Evolutionary conservation across 1,140 invertebrate species (phyloP).

Genomic region (Pseudomyrmex pallidus): DNA sequence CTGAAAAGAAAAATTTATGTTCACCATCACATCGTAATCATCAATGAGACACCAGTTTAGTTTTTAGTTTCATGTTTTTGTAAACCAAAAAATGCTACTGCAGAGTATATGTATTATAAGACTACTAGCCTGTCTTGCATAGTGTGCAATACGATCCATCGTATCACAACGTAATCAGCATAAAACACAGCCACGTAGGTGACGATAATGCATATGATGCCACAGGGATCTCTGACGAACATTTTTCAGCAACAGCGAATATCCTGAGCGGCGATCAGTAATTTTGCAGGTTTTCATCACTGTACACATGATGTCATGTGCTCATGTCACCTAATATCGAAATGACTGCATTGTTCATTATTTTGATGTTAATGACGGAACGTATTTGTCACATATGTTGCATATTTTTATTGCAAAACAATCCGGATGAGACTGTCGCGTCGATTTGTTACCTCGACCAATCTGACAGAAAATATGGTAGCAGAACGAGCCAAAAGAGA

Average conservation of each 20-base stretch:
- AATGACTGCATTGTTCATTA: slow-evolving; percentile 24
- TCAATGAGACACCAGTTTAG: too few relatives aligned
- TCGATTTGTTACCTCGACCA: not conserved
- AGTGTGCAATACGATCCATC: slow-evolving; percentile 93
- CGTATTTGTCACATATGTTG: not conserved
- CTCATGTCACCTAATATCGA: slow-evolving; percentile 34
- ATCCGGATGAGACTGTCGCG: not conserved
- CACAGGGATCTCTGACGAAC: slow-evolving; percentile 93
- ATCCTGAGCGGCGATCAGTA: slow-evolving; percentile 14
- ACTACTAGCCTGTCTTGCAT: slow-evolving; percentile 91
- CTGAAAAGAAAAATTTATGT: slow-evolving; percentile 16
- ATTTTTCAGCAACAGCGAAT: slow-evolving; percentile 72
- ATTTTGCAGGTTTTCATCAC: slow-evolving; percentile 41
- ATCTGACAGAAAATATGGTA: not conserved
- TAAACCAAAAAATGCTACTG: not conserved
- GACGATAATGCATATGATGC: slow-evolving; percentile 93
- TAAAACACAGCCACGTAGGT: slow-evolving; percentile 94
- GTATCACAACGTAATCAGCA: slow-evolving; percentile 95
- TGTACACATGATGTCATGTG: not conserved
- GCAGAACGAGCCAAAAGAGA: too few relatives aligned
- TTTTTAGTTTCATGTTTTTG: not conserved
- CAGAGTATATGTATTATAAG: not conserved
- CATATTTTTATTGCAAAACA: not conserved
- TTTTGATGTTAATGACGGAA: not conserved
- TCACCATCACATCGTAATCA: not conserved